These are phyloP conservation scores for Stenotaenia linearis DNA, from an alignment of 2,888 invertebrate species.

Conservation along the genomic window DNA sequence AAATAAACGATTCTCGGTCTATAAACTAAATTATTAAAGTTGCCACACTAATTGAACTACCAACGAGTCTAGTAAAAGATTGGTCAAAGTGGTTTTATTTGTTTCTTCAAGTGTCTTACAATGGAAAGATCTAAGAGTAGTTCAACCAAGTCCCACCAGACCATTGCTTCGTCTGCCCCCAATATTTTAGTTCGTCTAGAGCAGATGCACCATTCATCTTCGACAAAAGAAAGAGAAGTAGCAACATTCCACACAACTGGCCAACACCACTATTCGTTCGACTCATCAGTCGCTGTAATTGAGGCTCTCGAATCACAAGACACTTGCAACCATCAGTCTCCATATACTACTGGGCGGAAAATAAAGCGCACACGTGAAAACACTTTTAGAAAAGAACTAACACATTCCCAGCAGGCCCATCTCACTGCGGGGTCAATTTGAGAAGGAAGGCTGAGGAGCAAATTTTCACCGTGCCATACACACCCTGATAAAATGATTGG, in stretches of 20 bases:
- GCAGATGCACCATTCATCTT: constrained; percentile 28
- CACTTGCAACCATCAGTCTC: constrained; percentile 27
- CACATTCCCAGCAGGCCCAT: constrained; percentile 6
- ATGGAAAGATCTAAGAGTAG: not conserved
- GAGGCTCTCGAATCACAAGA: constrained; percentile 7
- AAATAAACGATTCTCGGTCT: too few relatives aligned
- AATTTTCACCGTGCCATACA: not conserved
- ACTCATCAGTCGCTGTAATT: not conserved
- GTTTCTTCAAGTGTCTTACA: constrained; percentile 10
- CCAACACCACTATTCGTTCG: not conserved
- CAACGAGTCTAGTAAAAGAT: not conserved
- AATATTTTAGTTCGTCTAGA: not conserved
- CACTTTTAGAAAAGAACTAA: constrained; percentile 24
- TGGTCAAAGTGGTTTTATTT: constrained; percentile 28
- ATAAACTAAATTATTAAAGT: too few relatives aligned
- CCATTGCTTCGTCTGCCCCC: not conserved
- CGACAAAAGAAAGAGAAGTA: constrained; percentile 1
- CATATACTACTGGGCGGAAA: not conserved
- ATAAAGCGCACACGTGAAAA: constrained; percentile 28
- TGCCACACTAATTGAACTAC: not conserved
- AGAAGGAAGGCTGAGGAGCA: not conserved
- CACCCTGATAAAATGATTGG: not conserved
- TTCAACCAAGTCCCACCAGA: not conserved
- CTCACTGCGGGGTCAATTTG: not conserved
- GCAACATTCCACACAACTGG: not conserved